Evolutionary conservation across 2,888 invertebrate species (phyloP), one percentile per base, ranked within the genome.

Genomic region (Athrips mouffetella): DNA sequence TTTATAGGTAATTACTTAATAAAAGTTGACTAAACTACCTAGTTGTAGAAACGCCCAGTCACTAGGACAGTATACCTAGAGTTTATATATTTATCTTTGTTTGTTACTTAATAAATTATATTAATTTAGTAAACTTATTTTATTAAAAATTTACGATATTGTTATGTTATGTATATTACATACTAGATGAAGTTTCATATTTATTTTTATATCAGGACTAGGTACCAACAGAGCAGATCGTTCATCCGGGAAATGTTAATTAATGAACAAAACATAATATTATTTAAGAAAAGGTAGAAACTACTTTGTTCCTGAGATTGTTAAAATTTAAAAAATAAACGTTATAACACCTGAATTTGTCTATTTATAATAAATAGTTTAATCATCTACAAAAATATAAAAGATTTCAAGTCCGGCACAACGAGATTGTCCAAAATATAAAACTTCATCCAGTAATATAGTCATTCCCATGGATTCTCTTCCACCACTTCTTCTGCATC

Each of bases 401-500:
- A 83, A 8, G 83, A 71, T 67, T 62, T 76, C 64, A 86, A 76
- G 62, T 85, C 82, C 40, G 84, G 80, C 49, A 68, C 71, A 23
- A 85, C 80, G 44, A 87, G 68, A 35, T 76, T 83, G 2, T 85
- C 84, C 37, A 86, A 62, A 52, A 82, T 74, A 50, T 83, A 83
- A 5, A 87, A 77, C 55, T 86, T 85, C 74, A 84, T 70, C 37
- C 83, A 58, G 61, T 87, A 86, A 76, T 66, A 87, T 88, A 88
- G 87, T 88, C 87, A 88, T 83, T 84, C 70, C 87, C 86, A 87
- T 1, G 85, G 84, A 68, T 81, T 81, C 1, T 85, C 83, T 1
- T 86, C 86, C 1, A 87, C 48, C 0, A 79, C 80, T 23, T 82
- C 79, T 30, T 76, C 80, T 11, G 84, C 65, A 20, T 70, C 66